Conservation (phyloP, 1,140 invertebrate species). For the Drosophila kanapiae region DNA sequence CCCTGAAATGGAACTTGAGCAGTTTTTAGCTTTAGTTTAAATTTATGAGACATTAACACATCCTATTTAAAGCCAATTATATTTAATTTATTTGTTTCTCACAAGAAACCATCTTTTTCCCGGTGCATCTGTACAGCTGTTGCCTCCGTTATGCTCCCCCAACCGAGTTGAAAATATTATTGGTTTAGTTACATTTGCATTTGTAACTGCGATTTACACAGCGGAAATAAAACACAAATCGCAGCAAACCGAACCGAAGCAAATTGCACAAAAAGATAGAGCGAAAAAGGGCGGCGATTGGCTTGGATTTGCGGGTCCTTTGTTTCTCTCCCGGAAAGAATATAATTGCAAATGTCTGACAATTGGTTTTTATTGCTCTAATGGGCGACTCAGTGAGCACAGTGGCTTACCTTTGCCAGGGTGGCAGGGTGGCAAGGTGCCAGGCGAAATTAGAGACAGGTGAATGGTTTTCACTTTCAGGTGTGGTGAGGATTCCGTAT, state of each 20-base stretch:
- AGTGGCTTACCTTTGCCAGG: slow-evolving; percentile 1
- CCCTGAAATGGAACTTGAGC: too few relatives aligned
- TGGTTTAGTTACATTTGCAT: slow-evolving; percentile 83
- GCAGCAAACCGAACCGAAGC: slow-evolving; percentile 27
- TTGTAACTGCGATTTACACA: slow-evolving; percentile 79
- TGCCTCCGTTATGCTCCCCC: slow-evolving; percentile 1
- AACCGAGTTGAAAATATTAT: slow-evolving; percentile 65
- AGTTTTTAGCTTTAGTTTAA: too few relatives aligned
- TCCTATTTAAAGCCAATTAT: too few relatives aligned
- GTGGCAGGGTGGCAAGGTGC: not conserved
- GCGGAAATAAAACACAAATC: slow-evolving; percentile 73
- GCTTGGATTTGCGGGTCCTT: slow-evolving; percentile 21
- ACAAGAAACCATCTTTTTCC: not conserved
- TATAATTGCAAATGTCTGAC: slow-evolving; percentile 44
- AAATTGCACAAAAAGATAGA: slow-evolving; percentile 28
- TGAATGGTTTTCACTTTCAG: not conserved
- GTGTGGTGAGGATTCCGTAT: not conserved
- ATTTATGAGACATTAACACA: too few relatives aligned
- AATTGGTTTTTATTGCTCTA: slow-evolving; percentile 33
- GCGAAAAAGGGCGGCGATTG: slow-evolving; percentile 16
- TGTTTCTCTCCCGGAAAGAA: slow-evolving; percentile 23
- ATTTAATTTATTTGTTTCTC: too few relatives aligned
- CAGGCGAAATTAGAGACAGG: not conserved
- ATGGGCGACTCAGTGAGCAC: slow-evolving; percentile 9
- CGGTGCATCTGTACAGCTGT: slow-evolving; percentile 3